Evolutionary conservation across 1,140 invertebrate species (phyloP).

Genomic region (Bombus turneri): DNA sequence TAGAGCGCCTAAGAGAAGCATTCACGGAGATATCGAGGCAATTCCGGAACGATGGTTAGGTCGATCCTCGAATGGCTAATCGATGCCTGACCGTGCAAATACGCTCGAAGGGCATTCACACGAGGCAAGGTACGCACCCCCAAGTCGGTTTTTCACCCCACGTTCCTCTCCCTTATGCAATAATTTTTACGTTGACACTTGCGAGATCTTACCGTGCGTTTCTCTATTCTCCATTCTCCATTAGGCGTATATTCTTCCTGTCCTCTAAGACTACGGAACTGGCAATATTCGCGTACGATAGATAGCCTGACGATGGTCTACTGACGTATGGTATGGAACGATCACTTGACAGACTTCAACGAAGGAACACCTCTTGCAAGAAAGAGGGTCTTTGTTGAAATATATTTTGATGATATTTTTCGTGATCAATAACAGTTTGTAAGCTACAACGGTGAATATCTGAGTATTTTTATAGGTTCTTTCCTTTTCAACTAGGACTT

Average conservation of each 20-base stretch:
- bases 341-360: not conserved
- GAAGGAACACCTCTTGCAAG: not conserved
- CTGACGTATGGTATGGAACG: no score
- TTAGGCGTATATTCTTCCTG: not conserved
- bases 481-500: no score
- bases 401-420: not conserved
- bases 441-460: no score
- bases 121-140: conserved; percentile 49
- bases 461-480: no score
- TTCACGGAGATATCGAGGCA: conserved; percentile 50
- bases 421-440: not conserved
- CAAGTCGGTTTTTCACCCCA: conserved; percentile 41
- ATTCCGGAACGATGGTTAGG: conserved; percentile 48
- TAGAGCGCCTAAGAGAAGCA: conserved; percentile 23
- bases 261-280: not conserved
- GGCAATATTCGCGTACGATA: no score
- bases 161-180: conserved; percentile 41
- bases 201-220: conserved; percentile 35
- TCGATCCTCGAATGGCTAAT: conserved; percentile 69
- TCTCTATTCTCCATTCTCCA: not conserved
- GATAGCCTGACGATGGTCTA: no score
- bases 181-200: conserved; percentile 62
- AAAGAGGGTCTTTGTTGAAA: not conserved
- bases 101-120: conserved; percentile 51
- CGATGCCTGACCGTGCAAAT: conserved; percentile 66